Conservation (phyloP, 30 jellyfish, hydroid and myxozoan species). For the Aurelia coerulea region DNA sequence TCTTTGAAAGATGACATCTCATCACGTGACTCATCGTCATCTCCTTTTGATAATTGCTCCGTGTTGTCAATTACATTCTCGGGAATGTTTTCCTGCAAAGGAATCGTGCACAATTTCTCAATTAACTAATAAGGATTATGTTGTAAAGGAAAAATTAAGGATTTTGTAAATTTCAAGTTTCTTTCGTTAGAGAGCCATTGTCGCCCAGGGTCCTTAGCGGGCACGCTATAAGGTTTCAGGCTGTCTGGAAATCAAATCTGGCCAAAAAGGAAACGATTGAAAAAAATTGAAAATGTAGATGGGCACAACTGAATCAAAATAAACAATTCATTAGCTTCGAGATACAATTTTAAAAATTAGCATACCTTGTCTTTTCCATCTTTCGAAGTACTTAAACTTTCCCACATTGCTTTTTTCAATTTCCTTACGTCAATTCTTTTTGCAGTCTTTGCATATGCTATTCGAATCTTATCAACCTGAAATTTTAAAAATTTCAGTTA, state of each 20-base stretch:
- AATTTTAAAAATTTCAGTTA: neutral
- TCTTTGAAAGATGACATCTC: constrained; percentile 70
- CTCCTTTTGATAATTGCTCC: constrained; percentile 18
- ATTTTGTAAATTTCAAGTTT: too few species aligned
- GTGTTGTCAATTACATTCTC: constrained; percentile 39
- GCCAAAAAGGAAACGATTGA: too few species aligned
- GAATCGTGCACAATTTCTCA: neutral
- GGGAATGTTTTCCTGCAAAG: constrained; percentile 69
- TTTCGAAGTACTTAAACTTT: constrained; percentile 58
- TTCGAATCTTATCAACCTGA: constrained; percentile 74
- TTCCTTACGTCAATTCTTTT: constrained; percentile 81
- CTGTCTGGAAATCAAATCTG: too few species aligned
- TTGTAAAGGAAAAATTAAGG: neutral
- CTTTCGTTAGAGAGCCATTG: too few species aligned
- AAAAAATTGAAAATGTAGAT: too few species aligned
- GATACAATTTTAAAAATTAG: too few species aligned
- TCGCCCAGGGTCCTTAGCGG: too few species aligned
- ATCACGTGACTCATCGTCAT: constrained; percentile 16
- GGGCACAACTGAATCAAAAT: too few species aligned
- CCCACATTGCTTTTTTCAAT: constrained; percentile 89
- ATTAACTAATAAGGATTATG: neutral
- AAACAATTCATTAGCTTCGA: too few species aligned
- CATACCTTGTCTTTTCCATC: constrained; percentile 61
- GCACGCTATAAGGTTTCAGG: too few species aligned
- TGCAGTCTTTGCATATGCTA: constrained; percentile 94